Percentiles rank a stretch among this genome's conserved stretches.
phyloP scores from a whole-genome alignment of 1,140 invertebrate species.

The Procambarus virginalis region DNA sequence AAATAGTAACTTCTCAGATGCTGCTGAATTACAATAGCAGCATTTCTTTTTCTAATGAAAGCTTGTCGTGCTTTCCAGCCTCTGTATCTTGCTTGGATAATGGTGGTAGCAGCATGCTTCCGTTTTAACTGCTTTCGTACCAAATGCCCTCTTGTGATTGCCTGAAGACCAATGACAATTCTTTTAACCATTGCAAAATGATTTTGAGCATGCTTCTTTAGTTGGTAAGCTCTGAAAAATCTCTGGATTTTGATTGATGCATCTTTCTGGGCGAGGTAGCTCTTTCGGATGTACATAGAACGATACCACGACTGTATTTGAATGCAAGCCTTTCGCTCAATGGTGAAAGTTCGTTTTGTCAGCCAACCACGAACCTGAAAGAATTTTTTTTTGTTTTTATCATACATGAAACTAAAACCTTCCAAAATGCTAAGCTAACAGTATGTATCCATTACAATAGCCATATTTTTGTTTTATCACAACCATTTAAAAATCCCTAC shows the following conservation, averaged over 20 bases:
- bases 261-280: constrained; percentile 17
- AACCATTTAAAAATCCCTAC: too few relatives aligned
- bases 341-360: not conserved
- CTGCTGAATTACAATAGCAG: constrained; percentile 50
- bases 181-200: constrained; percentile 4
- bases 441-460: too few relatives aligned
- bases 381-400: not conserved
- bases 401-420: too few relatives aligned
- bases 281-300: not conserved
- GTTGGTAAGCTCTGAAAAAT: constrained; percentile 10
- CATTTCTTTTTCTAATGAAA: constrained; percentile 13
- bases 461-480: too few relatives aligned
- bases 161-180: constrained; percentile 43
- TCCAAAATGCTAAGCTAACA: too few relatives aligned
- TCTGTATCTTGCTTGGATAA: constrained; percentile 41
- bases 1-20: constrained; percentile 10
- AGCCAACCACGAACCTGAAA: constrained; percentile 52
- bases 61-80: not conserved
- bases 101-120: constrained; percentile 11
- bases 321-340: constrained; percentile 15
- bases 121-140: constrained; percentile 25
- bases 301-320: constrained; percentile 44
- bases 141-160: constrained; percentile 31
- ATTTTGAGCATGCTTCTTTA: not conserved
- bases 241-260: constrained; percentile 38